Evolutionary conservation across 1,140 invertebrate species (phyloP), one percentile per base, ranked within the genome.

Genomic region (Drosophila gunungcola): DNA sequence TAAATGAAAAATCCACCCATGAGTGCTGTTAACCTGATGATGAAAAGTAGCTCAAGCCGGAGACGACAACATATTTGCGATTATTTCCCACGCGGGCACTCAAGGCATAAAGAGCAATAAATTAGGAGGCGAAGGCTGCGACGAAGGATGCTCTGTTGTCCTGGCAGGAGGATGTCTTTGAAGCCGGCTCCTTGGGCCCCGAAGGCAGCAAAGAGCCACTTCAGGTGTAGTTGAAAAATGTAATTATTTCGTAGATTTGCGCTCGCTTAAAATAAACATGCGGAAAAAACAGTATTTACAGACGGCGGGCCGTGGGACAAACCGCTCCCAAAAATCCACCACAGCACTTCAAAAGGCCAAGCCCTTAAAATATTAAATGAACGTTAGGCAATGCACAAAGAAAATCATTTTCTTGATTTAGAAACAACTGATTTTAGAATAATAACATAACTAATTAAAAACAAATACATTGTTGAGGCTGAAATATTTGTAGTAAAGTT

Each of bases 1-100:
- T 89, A 78, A 89, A 89, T 89, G 84, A 89, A 89, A 89, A 89
- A 84, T 89, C 83, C 79, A 89, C 84, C 84, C 84, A 89, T 80
- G 84, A 89, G 84, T 83, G 84, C 82, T 89, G 84, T 89, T 89
- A 89, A 89, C 84, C 84, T 89, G 85, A 89, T 89, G 85, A 89
- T 89, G 84, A 69, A 89, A 88, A 89, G 84, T 89, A 84, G 80
- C 84, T 89, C 80, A 78, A 16, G 38, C 58, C 64, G 41, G 54
- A 48, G 45, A 77, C 58, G 79, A 56, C 79, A 80, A 82, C 85
- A 89, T 88, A 89, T 89, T 89, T 89, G 84, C 85, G 84, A 89
- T 89, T 89, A 89, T 89, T 89, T 89, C 84, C 84, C 84, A 89
- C 80, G 84, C 84, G 84, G 80, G 77, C 84, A 89, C 84, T 89